Evolutionary conservation across 1,140 invertebrate genomes (phyloP), one percentile per base, ranked within the genome.

Genomic region (Pogonognathellus flavescens): DNA sequence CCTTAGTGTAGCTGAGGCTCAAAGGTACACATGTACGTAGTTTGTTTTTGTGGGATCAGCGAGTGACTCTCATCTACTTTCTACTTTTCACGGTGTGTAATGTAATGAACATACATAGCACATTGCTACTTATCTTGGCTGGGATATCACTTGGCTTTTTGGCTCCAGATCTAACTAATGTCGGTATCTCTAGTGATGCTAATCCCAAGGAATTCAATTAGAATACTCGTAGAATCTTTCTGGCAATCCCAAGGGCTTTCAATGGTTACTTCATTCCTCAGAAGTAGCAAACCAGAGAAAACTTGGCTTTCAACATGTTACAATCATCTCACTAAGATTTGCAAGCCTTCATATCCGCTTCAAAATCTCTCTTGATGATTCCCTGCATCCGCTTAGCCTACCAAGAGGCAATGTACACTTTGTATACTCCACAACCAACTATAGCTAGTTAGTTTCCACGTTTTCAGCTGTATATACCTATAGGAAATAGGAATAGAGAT

Each of bases 191-290:
- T 76, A 31, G 66, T 87, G 81, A 85, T 85, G 84, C 85, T 87
- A 87, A 87, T 87, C 86, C 84, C 84, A 80, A 85, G 84, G 81
- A 87, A 87, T 87, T 87, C 86, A 87, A 87, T 87, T 87, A 85
- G 84, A 85, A 83, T 84, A 82, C 57, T 83, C 41, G 20, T 59
- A 60, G 70, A 80, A 84, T 84, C 83, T 84, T 76, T 84, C 50
- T 66, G 60, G 57, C 70, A 85, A 31, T 81, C 57, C 76, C 84
- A 80, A 81, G 55, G 84, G 84, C 22, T 80, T 59, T 60, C 49
- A 41, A 41, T 66, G 62, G 62, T 66, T 66, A 66, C 70, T 76
- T 76, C 70, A 76, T 76, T 50, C 70, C 16, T 76, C 31, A 76
- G 70, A 76, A 76, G 70, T 76, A 76, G 70, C 70, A 76, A 62